Evolutionary conservation across 2,888 invertebrate genomes (phyloP).

Genomic region (Quadroppia sp.): DNA sequence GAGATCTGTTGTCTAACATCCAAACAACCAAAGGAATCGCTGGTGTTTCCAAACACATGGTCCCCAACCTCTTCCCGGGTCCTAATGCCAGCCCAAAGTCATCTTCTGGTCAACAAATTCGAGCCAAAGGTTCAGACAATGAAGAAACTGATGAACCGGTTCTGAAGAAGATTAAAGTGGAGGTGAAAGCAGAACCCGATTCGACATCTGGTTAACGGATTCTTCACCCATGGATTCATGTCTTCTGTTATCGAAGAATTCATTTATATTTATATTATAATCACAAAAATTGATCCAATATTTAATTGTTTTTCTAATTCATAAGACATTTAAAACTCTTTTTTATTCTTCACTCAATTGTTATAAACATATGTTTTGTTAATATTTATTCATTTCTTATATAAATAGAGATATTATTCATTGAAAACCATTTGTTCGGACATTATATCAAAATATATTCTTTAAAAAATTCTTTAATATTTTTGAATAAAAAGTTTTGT

Average conservation of each 20-base stretch:
- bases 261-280: background rate
- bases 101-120: conserved; percentile 15
- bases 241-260: too few relatives aligned
- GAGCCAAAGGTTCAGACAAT: background rate
- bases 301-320: background rate
- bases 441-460: too few relatives aligned
- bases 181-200: conserved; percentile 19
- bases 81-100: background rate
- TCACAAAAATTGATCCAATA: background rate
- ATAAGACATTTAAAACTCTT: too few relatives aligned
- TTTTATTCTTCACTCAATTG: too few relatives aligned
- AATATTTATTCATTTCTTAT: too few relatives aligned
- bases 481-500: too few relatives aligned
- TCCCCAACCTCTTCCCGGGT: background rate
- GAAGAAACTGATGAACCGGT: background rate
- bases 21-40: conserved; percentile 66
- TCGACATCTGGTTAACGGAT: background rate
- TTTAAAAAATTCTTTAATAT: too few relatives aligned
- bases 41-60: conserved; percentile 54
- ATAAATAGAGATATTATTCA: too few relatives aligned
- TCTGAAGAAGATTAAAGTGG: background rate
- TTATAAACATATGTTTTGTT: too few relatives aligned
- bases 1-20: conserved; percentile 68
- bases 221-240: background rate
- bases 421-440: too few relatives aligned